Evolutionary conservation across 1,140 invertebrate genomes (phyloP).

Genomic region (Gryllus bimaculatus): DNA sequence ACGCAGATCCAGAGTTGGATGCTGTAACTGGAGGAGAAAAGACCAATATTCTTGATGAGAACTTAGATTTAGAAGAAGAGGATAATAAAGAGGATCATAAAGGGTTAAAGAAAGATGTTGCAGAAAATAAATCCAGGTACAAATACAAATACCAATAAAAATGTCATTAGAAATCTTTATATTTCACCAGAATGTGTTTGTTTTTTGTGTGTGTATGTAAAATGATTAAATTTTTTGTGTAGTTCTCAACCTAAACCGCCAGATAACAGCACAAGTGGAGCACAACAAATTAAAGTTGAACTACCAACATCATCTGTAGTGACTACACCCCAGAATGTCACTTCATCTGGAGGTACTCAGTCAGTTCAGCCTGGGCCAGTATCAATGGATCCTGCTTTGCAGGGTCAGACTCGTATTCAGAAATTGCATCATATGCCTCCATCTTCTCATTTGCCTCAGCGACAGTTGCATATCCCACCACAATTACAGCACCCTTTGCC

Average conservation of each 20-base stretch:
- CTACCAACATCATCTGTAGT: background rate
- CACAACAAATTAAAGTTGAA: background rate
- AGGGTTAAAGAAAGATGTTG: slow-evolving; percentile 22
- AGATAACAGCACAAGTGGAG: background rate
- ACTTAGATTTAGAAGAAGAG: slow-evolving; percentile 61
- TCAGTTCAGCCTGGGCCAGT: background rate
- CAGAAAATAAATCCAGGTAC: slow-evolving; percentile 7
- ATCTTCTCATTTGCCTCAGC: background rate
- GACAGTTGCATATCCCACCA: background rate
- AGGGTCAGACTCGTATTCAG: background rate
- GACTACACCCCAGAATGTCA: background rate
- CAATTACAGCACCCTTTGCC: background rate
- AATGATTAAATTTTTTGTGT: background rate
- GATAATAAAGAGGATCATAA: slow-evolving; percentile 26
- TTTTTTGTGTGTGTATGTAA: background rate
- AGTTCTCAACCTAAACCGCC: background rate
- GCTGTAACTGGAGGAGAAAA: slow-evolving; percentile 61
- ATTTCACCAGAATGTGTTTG: background rate
- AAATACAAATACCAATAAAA: no score
- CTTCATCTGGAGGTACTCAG: background rate
- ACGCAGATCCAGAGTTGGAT: slow-evolving; percentile 89
- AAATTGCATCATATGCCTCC: background rate
- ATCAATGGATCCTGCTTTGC: background rate
- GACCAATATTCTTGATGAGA: slow-evolving; percentile 61
- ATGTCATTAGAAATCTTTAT: background rate